phyloP scores from a whole-genome alignment of 2,888 invertebrate genomes.

The Eupithecia subfuscata region DNA sequence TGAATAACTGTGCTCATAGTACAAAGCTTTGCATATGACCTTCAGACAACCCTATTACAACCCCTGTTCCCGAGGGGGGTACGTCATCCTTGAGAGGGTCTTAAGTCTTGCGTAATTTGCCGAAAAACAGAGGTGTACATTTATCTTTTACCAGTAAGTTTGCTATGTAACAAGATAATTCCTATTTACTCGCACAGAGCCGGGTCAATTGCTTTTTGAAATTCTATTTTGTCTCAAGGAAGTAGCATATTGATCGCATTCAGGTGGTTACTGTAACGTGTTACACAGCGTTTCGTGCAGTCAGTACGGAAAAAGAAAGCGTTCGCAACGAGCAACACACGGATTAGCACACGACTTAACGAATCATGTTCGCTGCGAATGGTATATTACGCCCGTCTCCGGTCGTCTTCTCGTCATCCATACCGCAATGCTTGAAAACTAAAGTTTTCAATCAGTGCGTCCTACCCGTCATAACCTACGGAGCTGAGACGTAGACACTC shows the following conservation, averaged over 20 bases:
- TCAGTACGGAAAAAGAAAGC: too few relatives aligned
- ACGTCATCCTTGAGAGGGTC: conserved; percentile 22
- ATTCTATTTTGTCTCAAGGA: not conserved
- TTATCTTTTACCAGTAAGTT: not conserved
- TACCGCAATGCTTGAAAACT: too few relatives aligned
- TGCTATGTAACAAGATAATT: not conserved
- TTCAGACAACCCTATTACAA: conserved; percentile 37
- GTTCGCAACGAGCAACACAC: too few relatives aligned
- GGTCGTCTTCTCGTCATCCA: too few relatives aligned
- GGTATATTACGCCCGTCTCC: too few relatives aligned
- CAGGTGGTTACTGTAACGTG: too few relatives aligned
- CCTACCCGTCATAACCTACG: too few relatives aligned
- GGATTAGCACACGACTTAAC: too few relatives aligned
- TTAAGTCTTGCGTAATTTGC: conserved; percentile 17
- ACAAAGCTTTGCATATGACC: conserved; percentile 22
- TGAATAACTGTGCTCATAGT: not conserved
- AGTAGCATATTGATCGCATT: not conserved
- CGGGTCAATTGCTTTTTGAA: not conserved
- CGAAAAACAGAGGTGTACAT: not conserved
- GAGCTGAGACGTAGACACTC: too few relatives aligned
- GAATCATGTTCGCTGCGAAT: too few relatives aligned
- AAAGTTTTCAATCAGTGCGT: too few relatives aligned
- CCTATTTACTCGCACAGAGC: not conserved
- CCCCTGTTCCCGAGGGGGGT: conserved; percentile 5
- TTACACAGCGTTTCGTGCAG: too few relatives aligned